A percentile compares a stretch with the other conserved stretches of the same genome.
Evolutionary conservation across 2,888 invertebrate genomes (phyloP).

Genomic region (Mythimna impura): DNA sequence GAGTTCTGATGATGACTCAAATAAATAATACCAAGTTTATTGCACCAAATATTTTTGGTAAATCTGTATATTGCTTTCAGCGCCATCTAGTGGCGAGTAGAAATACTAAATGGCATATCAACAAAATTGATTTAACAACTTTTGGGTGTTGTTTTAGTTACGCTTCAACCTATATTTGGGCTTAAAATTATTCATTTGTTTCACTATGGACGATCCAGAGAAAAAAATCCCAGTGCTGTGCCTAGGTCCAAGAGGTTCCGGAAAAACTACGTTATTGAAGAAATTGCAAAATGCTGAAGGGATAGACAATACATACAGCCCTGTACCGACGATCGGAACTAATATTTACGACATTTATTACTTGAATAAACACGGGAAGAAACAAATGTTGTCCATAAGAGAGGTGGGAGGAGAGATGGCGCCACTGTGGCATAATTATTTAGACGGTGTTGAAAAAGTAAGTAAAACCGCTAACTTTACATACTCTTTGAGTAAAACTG

Average conservation of each 20-base stretch:
- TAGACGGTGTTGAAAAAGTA: conserved; percentile 91
- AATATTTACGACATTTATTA: conserved; percentile 93
- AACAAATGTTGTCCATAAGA: conserved; percentile 90
- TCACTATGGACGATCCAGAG: conserved; percentile 83
- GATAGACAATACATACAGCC: conserved; percentile 94
- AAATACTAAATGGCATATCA: conserved; percentile 58
- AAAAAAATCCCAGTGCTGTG: conserved; percentile 90
- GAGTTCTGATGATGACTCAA: conserved; percentile 31
- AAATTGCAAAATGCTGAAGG: conserved; percentile 92
- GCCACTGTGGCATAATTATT: conserved; percentile 95
- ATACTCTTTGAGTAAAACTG: too few relatives aligned
- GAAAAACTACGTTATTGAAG: conserved; percentile 95
- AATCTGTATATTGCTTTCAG: conserved; percentile 1
- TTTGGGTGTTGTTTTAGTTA: neutral
- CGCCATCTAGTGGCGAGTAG: conserved; percentile 80
- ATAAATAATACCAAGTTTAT: conserved; percentile 10
- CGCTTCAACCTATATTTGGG: too few relatives aligned
- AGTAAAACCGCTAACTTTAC: too few relatives aligned
- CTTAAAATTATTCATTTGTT: neutral
- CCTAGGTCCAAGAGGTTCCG: conserved; percentile 94
- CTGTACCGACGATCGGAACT: conserved; percentile 95
- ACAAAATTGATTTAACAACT: conserved; percentile 71
- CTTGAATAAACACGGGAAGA: conserved; percentile 86
- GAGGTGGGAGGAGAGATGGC: conserved; percentile 96
- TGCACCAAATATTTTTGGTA: neutral